A percentile compares a stretch with the other conserved stretches of the same genome.
Evolutionary conservation across 1,140 invertebrate genomes (phyloP).

Genomic region (Achroia grisella): DNA sequence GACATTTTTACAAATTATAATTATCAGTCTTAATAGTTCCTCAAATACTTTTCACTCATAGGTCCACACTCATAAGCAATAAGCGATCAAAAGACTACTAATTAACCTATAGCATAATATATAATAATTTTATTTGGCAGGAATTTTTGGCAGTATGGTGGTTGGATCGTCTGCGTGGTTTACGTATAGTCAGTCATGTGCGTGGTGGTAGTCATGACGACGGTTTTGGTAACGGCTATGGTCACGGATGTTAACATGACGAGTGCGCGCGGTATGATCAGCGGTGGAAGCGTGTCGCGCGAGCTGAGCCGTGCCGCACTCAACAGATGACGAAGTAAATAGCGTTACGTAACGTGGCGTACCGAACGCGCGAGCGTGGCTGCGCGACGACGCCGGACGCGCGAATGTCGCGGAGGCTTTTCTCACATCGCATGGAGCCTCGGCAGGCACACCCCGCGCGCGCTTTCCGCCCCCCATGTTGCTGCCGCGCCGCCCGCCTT

Average conservation of each 20-base stretch:
- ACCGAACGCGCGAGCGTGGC: slow-evolving; percentile 44
- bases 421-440: slow-evolving; percentile 23
- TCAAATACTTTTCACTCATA: slow-evolving; percentile 2
- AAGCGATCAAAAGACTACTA: slow-evolving; percentile 21
- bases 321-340: slow-evolving; percentile 62
- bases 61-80: slow-evolving; percentile 29
- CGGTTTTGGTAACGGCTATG: slow-evolving; percentile 16
- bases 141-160: slow-evolving; percentile 38
- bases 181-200: slow-evolving; percentile 35
- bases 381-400: slow-evolving; percentile 43
- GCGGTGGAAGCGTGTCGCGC: slow-evolving; percentile 58
- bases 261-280: slow-evolving; percentile 41
- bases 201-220: slow-evolving; percentile 23
- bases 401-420: slow-evolving; percentile 56
- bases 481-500: slow-evolving; percentile 5
- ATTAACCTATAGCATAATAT: too few relatives aligned
- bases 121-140: slow-evolving; percentile 52
- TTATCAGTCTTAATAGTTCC: background rate
- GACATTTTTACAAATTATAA: too few relatives aligned
- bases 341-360: slow-evolving; percentile 56
- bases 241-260: slow-evolving; percentile 35
- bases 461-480: slow-evolving; percentile 10
- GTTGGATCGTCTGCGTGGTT: slow-evolving; percentile 19
- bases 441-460: slow-evolving; percentile 15
- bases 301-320: slow-evolving; percentile 32